Base-by-base conservation (phyloP, 2,113 vertebrate genomes). In the Nothobranchius kuhntae region DNA sequence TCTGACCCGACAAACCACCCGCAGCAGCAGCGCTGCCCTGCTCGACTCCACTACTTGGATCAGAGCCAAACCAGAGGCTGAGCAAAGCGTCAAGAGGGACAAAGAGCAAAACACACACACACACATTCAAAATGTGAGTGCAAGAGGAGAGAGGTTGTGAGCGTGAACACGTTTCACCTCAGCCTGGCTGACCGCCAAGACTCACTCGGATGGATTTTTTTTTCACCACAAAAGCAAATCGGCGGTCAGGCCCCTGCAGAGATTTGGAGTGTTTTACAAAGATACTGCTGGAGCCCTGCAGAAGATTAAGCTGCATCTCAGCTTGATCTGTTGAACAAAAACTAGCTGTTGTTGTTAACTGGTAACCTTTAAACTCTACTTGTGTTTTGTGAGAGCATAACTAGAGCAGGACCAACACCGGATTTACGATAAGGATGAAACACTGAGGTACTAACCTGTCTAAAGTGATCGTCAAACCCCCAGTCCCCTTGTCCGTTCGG, bases 401-500 rank as follows among this genome's bases (percentile, higher is more conserved):
- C n/a, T 48, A n/a, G 44, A 15, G 45, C 63, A 64, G 73, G 15
- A 66, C 15, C 1, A 26, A 61, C 54, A 64, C 6, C 53, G 2
- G 13, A 61, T 26, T 12, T 53, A 17, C 13, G 60, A 13, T 53
- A 51, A 44, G 12, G 17, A 61, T 12, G 21, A 56, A 64, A 13
- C 8, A 30, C 14, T 24, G 36, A n/a, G 8, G 36, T 24, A 92
- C 95, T 93, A 81, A 99, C 97, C 95, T 95, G 95, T 88, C 95
- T 96, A 83, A 96, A 94, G 66, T 94, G 95, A 63, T 98, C 95
- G 0, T 98, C 96, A 78, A 92, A 89, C 65, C 90, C 91, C 95
- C 96, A 98, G 82, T 85, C 89, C 0, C 92, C 91, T 40, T 94
- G 95, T 44, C 91, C 94, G 0, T 94, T 90, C 0, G 93, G 81